Evolutionary conservation across 2,797 vertebrate species (phyloP).

Genomic region (Otus scops): DNA sequence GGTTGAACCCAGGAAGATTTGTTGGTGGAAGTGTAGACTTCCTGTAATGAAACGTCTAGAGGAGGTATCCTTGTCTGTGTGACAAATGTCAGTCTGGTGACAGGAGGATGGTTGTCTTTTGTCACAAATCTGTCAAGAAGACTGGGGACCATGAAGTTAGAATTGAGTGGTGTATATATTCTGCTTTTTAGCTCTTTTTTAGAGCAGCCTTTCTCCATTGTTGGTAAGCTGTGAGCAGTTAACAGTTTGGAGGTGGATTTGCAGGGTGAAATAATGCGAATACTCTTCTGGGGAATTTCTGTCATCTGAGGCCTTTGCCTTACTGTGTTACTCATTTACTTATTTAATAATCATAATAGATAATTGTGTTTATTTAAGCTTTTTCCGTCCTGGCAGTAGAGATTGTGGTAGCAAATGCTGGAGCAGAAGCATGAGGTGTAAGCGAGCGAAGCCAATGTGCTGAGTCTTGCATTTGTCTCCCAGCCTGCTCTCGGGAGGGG

Average conservation of each 20-base stretch:
- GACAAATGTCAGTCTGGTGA: background rate
- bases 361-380: background rate
- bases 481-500: background rate
- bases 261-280: background rate
- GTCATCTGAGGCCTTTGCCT: background rate
- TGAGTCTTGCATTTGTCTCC: fast-evolving
- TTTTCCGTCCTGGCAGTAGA: background rate
- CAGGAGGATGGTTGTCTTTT: background rate
- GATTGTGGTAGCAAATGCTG: background rate
- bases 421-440: fast-evolving
- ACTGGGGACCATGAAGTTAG: background rate
- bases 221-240: background rate
- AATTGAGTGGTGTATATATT: background rate
- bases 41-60: background rate
- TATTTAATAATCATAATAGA: background rate
- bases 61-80: background rate
- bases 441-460: background rate
- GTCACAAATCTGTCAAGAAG: background rate
- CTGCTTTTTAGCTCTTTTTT: background rate
- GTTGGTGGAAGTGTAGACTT: background rate
- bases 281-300: background rate
- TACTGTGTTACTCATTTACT: background rate
- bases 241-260: background rate
- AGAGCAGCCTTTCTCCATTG: background rate
- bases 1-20: background rate